phyloP scores from a whole-genome alignment of 2,888 invertebrate species.

The Emesis furor region DNA sequence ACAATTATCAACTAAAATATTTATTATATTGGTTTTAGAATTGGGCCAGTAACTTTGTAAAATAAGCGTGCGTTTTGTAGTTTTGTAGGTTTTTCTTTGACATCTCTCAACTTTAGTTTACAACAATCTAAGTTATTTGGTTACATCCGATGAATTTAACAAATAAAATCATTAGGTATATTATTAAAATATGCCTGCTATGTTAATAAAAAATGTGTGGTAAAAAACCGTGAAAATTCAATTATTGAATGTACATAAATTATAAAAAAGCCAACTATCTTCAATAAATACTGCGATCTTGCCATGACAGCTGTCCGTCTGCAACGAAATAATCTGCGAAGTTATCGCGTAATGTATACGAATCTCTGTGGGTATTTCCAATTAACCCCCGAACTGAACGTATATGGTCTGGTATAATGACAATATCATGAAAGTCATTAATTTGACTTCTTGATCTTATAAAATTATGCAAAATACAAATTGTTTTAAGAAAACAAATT shows the following conservation, averaged over 20 bases:
- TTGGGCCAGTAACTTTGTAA: constrained; percentile 67
- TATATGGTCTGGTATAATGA: constrained; percentile 49
- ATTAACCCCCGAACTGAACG: constrained; percentile 33
- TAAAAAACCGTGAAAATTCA: constrained; percentile 10
- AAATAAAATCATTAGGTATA: constrained; percentile 70
- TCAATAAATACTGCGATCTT: constrained; percentile 45
- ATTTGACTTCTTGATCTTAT: constrained; percentile 53
- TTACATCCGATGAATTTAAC: constrained; percentile 67
- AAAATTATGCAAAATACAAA: constrained; percentile 50
- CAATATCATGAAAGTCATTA: constrained; percentile 49
- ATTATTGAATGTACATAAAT: constrained; percentile 17
- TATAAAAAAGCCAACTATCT: constrained; percentile 14
- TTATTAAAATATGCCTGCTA: constrained; percentile 72
- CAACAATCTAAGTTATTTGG: constrained; percentile 68
- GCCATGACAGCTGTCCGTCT: constrained; percentile 39
- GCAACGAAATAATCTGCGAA: constrained; percentile 33
- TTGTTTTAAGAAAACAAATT: constrained; percentile 10
- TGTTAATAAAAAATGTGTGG: constrained; percentile 72
- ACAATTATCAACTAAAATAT: constrained; percentile 70
- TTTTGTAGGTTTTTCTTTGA: constrained; percentile 12
- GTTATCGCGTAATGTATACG: no score
- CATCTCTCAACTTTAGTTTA: constrained; percentile 68
- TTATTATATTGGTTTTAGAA: constrained; percentile 67
- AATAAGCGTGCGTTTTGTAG: constrained; percentile 66
- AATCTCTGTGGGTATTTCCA: no score